These are phyloP conservation scores for Macrosiphum euphorbiae DNA, from an alignment of 2,888 invertebrate species.

Conservation along the genomic window DNA sequence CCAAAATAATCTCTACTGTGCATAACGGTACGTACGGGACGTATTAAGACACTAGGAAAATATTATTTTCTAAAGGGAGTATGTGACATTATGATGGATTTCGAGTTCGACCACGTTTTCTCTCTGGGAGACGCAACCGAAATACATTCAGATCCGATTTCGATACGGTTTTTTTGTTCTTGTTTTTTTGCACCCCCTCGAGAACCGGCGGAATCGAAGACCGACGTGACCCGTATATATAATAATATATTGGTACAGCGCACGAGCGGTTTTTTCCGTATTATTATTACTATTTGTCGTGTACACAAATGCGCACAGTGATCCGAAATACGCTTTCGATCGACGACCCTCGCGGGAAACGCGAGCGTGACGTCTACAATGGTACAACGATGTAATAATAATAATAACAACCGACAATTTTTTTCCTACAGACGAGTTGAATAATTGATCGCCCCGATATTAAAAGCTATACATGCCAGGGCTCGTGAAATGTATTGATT, in stretches of 20 bases:
- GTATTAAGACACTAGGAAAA: background rate
- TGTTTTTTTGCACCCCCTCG: background rate
- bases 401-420: background rate
- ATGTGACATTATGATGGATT: background rate
- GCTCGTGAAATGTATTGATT: background rate
- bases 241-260: background rate
- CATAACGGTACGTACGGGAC: background rate
- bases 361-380: background rate
- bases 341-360: slow-evolving; percentile 1
- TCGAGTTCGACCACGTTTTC: background rate
- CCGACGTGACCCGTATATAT: background rate
- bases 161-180: background rate
- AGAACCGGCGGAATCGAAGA: background rate
- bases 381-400: background rate
- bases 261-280: background rate
- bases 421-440: background rate
- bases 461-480: background rate
- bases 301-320: background rate
- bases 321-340: background rate
- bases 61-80: background rate
- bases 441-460: background rate
- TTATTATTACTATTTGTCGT: background rate
- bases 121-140: background rate
- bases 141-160: background rate
- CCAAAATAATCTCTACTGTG: no score